phyloP scores from a whole-genome alignment of 2,797 vertebrate species.

The Poecilia velifera region DNA sequence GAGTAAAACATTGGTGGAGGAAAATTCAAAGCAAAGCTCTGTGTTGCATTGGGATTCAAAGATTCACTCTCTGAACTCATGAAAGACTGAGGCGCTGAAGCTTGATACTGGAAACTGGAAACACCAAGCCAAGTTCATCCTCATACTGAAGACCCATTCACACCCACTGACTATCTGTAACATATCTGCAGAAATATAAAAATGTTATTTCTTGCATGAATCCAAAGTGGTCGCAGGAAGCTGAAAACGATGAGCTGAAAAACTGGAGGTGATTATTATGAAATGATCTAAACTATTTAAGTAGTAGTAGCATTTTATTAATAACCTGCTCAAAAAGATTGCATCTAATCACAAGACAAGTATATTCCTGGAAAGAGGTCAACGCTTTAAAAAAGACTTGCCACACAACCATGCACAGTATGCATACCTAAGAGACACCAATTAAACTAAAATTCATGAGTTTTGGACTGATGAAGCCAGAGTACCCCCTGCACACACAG shows the following conservation, averaged over 20 bases:
- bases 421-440: no score
- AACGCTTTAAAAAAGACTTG: background rate
- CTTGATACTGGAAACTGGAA: background rate
- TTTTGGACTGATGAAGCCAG: background rate
- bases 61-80: background rate
- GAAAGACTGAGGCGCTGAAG: background rate
- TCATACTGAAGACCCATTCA: background rate
- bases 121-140: background rate
- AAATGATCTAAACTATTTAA: background rate
- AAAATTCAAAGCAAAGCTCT: background rate
- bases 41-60: background rate
- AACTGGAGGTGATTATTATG: background rate
- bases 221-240: no score
- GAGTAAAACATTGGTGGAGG: background rate
- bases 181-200: background rate
- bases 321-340: background rate
- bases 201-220: background rate
- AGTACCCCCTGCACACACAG: background rate
- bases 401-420: background rate
- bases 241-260: background rate
- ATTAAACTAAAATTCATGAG: background rate
- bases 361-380: background rate
- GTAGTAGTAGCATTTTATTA: background rate
- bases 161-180: background rate
- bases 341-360: background rate